A percentile compares a stretch with the other conserved stretches of the same genome.
Conservation (phyloP, 64 coral and sea anemone genomes). For the Catalaphyllia jardinei region DNA sequence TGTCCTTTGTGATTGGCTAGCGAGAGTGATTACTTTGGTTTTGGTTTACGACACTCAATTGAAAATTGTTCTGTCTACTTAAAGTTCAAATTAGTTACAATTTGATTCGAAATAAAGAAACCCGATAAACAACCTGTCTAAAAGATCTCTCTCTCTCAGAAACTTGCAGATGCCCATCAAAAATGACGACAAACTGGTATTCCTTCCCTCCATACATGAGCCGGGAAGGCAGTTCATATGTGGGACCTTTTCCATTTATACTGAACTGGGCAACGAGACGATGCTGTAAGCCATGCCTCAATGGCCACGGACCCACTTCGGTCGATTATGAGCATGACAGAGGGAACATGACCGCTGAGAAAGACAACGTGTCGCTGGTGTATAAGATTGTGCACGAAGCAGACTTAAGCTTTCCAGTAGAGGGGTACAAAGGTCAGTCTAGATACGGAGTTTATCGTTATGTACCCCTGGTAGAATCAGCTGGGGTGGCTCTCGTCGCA, state of each 20-base stretch:
- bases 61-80: not conserved
- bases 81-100: not conserved
- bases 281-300: not conserved
- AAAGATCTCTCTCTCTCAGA: not conserved
- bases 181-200: slow-evolving; percentile 10
- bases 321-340: slow-evolving; percentile 21
- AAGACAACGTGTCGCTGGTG: not conserved
- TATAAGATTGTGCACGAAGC: slow-evolving; percentile 11
- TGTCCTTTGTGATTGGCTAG: too few species aligned
- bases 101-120: not conserved
- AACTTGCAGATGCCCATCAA: slow-evolving; percentile 4
- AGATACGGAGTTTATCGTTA: slow-evolving; percentile 18
- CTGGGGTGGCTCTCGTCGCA: slow-evolving; percentile 2
- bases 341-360: not conserved
- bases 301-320: not conserved
- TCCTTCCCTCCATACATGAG: slow-evolving; percentile 6
- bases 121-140: too few species aligned
- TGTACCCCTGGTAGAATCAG: slow-evolving; percentile 10
- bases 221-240: not conserved
- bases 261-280: not conserved
- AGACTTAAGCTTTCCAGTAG: not conserved
- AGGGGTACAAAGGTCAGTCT: slow-evolving; percentile 11
- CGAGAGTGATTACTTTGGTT: too few species aligned
- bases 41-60: too few species aligned
- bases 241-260: slow-evolving; percentile 3